Conservation (phyloP, 1,140 invertebrate genomes). For the Carposina sasakii region DNA sequence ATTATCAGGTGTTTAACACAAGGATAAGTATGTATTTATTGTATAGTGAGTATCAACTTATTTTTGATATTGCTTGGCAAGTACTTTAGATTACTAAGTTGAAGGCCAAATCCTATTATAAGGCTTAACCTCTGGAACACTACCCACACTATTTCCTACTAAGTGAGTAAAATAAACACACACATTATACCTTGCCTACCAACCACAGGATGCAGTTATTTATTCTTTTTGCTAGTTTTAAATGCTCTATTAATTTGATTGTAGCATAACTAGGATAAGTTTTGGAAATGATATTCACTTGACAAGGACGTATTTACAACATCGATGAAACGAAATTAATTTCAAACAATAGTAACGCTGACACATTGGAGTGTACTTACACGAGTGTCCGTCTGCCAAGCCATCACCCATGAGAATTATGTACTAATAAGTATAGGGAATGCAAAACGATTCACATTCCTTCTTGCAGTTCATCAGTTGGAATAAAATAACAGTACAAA, state of each 20-base stretch:
- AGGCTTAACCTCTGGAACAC: constrained; percentile 9
- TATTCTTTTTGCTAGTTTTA: too few species aligned
- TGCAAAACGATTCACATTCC: constrained; percentile 57
- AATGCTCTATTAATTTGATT: too few species aligned
- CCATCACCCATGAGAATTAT: constrained; percentile 70
- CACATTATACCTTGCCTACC: too few species aligned
- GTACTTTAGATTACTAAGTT: constrained; percentile 8
- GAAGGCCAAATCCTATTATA: constrained; percentile 15
- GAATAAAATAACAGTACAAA: constrained; percentile 53
- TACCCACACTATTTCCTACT: constrained; percentile 4
- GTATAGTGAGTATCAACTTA: too few species aligned
- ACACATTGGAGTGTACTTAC: constrained; percentile 39
- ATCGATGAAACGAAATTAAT: constrained; percentile 4
- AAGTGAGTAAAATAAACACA: too few species aligned
- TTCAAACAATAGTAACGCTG: background rate
- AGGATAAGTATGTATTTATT: too few species aligned
- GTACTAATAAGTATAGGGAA: constrained; percentile 58
- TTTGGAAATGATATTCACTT: too few species aligned
- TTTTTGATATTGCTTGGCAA: too few species aligned
- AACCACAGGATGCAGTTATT: too few species aligned
- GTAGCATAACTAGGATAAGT: too few species aligned
- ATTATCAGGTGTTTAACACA: too few species aligned
- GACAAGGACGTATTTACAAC: constrained; percentile 52
- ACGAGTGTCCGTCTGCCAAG: constrained; percentile 69
- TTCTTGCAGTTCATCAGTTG: constrained; percentile 51